Conservation (phyloP, 2,797 vertebrate species). For the Limosa lapponica region DNA sequence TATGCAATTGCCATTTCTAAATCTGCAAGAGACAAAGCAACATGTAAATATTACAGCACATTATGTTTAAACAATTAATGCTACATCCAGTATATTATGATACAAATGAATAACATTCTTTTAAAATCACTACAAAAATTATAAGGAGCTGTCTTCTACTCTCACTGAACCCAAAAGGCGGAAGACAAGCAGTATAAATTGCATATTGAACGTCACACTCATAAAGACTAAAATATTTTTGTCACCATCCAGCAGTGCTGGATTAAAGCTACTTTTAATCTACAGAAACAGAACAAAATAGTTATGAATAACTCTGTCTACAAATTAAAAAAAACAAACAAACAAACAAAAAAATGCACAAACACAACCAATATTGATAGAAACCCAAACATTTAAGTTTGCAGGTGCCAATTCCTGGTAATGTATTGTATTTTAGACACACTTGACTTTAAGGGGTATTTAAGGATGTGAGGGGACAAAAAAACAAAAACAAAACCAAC, state of each 20-base stretch:
- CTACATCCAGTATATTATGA: not conserved
- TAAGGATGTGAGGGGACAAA: not conserved
- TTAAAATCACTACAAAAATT: not conserved
- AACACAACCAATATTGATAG: not conserved
- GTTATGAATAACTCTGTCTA: not conserved
- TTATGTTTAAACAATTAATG: not conserved
- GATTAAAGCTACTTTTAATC: not conserved
- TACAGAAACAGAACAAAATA: not conserved
- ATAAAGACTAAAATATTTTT: not conserved
- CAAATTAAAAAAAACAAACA: not conserved
- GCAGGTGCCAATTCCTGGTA: not conserved
- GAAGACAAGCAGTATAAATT: not conserved
- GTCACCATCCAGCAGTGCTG: not conserved
- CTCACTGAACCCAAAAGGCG: not conserved
- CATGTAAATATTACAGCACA: not conserved
- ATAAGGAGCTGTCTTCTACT: not conserved
- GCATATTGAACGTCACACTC: not conserved
- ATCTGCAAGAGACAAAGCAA: constrained; percentile 81
- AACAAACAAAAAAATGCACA: not conserved
- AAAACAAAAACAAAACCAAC: not conserved
- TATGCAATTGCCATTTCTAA: constrained; percentile 98
- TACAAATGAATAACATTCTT: not conserved
- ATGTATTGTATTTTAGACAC: not conserved
- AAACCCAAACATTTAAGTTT: not conserved
- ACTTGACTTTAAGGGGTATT: not conserved